Conservation (phyloP, 92 coral and sea anemone species). For the Epizoanthus illoricatus region DNA sequence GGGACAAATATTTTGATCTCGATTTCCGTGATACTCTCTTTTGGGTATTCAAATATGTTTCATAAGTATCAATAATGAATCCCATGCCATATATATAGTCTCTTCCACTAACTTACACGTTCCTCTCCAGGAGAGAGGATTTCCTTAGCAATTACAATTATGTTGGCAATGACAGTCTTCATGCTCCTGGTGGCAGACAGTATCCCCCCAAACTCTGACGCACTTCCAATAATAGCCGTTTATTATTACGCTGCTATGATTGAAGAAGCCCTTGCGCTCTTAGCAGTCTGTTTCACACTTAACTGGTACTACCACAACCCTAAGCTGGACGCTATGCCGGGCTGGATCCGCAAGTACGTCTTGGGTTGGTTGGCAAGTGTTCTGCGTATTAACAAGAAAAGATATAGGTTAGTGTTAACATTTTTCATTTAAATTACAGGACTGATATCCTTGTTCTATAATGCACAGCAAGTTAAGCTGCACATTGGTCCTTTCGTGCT, state of each 20-base stretch:
- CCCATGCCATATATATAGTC: no score
- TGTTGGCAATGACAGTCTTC: conserved; percentile 57
- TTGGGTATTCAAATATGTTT: not conserved
- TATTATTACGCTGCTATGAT: conserved; percentile 59
- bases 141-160: conserved; percentile 54
- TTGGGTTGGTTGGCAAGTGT: conserved; percentile 49
- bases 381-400: conserved; percentile 42
- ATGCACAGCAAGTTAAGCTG: no score
- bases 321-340: conserved; percentile 46
- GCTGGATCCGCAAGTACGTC: conserved; percentile 51
- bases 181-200: conserved; percentile 60
- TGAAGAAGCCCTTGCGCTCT: conserved; percentile 49
- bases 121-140: conserved; percentile 50
- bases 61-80: not conserved
- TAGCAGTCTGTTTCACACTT: conserved; percentile 54
- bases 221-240: conserved; percentile 52
- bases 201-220: conserved; percentile 58
- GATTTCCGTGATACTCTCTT: not conserved
- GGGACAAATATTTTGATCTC: no score
- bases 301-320: conserved; percentile 59
- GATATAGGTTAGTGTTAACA: conserved; percentile 21
- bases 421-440: not conserved
- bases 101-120: no score
- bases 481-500: no score
- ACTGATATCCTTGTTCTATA: not conserved